Percentiles rank a stretch among this genome's conserved stretches.
Conservation (phyloP, 2,113 vertebrate species). For the Pluvialis apricaria region DNA sequence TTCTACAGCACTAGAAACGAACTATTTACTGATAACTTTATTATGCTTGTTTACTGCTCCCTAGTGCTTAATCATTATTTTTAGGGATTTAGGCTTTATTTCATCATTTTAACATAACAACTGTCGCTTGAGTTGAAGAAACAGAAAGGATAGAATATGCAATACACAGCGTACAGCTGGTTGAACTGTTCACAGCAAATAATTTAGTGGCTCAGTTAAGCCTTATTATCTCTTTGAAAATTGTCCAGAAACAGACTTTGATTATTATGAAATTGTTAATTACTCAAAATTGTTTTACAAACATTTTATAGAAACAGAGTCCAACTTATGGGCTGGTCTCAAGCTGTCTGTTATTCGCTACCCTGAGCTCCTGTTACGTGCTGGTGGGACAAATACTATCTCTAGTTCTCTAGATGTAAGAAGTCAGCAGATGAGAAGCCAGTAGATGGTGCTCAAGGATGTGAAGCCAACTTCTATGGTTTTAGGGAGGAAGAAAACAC, state of each 20-base stretch:
- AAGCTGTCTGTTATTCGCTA: constrained; percentile 2
- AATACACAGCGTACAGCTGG: constrained; percentile 44
- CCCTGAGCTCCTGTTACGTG: background rate
- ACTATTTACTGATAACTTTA: constrained; percentile 10
- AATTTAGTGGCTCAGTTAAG: constrained; percentile 59
- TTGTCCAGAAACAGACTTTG: constrained; percentile 49
- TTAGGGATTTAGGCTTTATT: constrained; percentile 28
- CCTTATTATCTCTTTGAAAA: constrained; percentile 58
- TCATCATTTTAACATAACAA: constrained; percentile 36
- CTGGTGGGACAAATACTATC: background rate
- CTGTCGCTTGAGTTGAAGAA: background rate
- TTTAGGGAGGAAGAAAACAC: background rate
- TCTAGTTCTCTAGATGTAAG: background rate
- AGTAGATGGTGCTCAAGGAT: constrained; percentile 59
- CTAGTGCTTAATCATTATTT: constrained; percentile 54
- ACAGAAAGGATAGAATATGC: constrained; percentile 39
- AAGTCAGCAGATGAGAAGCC: background rate
- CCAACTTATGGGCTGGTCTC: background rate
- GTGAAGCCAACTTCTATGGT: background rate
- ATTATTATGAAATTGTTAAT: constrained; percentile 61
- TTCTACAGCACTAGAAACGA: background rate
- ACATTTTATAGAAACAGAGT: constrained; percentile 1
- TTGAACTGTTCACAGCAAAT: constrained; percentile 48
- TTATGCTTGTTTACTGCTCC: constrained; percentile 26
- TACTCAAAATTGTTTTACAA: constrained; percentile 39